Base-by-base conservation (phyloP, 2,888 invertebrate species). In the Prostheceraeus crozeri region DNA sequence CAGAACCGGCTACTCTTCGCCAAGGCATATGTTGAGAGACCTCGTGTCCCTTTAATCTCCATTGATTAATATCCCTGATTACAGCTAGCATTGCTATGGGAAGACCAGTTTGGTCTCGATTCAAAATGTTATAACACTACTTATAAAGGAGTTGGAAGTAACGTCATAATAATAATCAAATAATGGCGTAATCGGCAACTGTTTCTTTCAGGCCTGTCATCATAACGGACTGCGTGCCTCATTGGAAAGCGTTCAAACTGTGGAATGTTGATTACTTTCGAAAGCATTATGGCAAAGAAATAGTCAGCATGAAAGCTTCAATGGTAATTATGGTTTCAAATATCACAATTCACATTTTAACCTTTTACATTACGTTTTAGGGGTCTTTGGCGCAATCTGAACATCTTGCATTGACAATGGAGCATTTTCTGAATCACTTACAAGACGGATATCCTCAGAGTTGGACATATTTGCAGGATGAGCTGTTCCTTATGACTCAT, bases 141-240 rank as follows among this genome's bases (percentile, higher is more conserved):
- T n/a, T n/a, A n/a, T n/a, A n/a, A n/a, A n/a, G n/a, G n/a, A n/a
- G n/a, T n/a, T n/a, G n/a, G n/a, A n/a, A n/a, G n/a, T n/a, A n/a
- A n/a, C n/a, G n/a, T n/a, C n/a, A n/a, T n/a, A n/a, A n/a, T n/a
- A n/a, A n/a, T n/a, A n/a, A n/a, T n/a, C n/a, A n/a, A n/a, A n/a
- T n/a, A n/a, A n/a, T n/a, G n/a, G n/a, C n/a, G n/a, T n/a, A n/a
- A n/a, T n/a, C n/a, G n/a, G n/a, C n/a, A n/a, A n/a, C n/a, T n/a
- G n/a, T n/a, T n/a, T n/a, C n/a, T n/a, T 64, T 6, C 58, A 74
- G 74, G 73, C 74, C 74, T 19, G 73, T 74, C 2, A 62, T 74
- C 14, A 59, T 74, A 0, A 70, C 71, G 2, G 73, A 73, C 64
- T 67, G 72, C 11, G 67, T 72, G 4, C 67, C 69, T 1, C 58